Conservation (phyloP, 2,797 vertebrate species). For the Varecia variegata region DNA sequence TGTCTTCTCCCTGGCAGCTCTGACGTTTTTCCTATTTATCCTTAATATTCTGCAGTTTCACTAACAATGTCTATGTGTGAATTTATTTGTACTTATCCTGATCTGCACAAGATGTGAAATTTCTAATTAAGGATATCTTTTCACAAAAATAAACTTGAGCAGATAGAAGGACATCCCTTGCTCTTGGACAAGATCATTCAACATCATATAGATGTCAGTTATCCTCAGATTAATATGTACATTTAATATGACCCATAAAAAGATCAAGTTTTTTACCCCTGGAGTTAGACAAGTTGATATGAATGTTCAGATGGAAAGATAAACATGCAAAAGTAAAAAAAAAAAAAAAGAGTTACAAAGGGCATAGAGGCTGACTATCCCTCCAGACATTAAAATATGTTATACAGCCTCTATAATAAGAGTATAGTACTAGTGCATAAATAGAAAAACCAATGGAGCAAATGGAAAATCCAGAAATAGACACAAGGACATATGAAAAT, state of each 20-base stretch:
- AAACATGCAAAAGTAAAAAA: background rate
- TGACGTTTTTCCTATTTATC: background rate
- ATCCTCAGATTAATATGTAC: background rate
- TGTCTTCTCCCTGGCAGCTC: background rate
- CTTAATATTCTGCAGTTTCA: background rate
- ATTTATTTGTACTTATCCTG: constrained; percentile 18
- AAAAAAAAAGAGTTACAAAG: background rate
- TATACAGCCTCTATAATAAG: background rate
- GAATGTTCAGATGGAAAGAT: background rate
- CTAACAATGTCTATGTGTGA: background rate
- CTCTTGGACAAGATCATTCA: background rate
- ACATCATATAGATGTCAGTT: background rate
- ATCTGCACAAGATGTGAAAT: background rate
- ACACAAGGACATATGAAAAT: background rate
- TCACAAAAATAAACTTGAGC: background rate
- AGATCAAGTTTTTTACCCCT: background rate
- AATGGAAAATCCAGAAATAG: background rate
- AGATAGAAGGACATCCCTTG: background rate
- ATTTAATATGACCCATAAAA: background rate
- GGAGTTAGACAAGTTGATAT: background rate
- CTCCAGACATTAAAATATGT: background rate
- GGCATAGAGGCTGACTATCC: background rate
- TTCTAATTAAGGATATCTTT: constrained; percentile 25
- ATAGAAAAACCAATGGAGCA: background rate
- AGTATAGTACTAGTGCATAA: background rate